phyloP scores from a whole-genome alignment of 2,113 vertebrate species.

The Macquaria australasica region DNA sequence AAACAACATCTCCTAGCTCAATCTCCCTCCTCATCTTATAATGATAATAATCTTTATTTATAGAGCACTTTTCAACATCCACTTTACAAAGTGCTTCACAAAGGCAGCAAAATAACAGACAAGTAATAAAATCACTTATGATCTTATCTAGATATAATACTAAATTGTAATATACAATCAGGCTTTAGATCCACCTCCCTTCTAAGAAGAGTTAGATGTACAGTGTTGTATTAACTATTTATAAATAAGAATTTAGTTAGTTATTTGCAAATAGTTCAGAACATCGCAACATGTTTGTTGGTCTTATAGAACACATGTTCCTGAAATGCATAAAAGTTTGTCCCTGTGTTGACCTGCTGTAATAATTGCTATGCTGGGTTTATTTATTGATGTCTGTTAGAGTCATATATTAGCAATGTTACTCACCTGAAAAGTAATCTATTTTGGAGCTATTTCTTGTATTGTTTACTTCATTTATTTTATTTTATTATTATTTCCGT shows the following conservation, averaged over 20 bases:
- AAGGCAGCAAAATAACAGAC: too few relatives aligned
- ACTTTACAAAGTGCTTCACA: too few relatives aligned
- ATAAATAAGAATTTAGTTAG: neutral
- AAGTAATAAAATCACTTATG: too few relatives aligned
- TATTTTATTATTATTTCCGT: neutral
- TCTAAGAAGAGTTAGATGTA: constrained; percentile 34
- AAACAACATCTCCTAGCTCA: too few relatives aligned
- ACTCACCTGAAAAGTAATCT: neutral
- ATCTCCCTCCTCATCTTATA: too few relatives aligned
- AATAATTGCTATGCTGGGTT: neutral
- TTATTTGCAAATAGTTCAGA: neutral
- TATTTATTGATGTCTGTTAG: neutral
- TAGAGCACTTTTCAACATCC: too few relatives aligned
- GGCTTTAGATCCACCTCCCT: neutral
- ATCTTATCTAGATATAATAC: too few relatives aligned
- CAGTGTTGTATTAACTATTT: constrained; percentile 31
- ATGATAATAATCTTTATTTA: too few relatives aligned
- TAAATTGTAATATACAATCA: neutral
- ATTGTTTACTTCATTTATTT: neutral
- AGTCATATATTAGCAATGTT: neutral
- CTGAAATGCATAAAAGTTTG: too few relatives aligned
- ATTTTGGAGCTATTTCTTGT: neutral
- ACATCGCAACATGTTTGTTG: neutral
- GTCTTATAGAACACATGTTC: too few relatives aligned
- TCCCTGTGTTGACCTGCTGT: neutral